phyloP scores from a whole-genome alignment of 37 sponge, comb jelly and placozoan genomes.

The Geodia barretti region DNA sequence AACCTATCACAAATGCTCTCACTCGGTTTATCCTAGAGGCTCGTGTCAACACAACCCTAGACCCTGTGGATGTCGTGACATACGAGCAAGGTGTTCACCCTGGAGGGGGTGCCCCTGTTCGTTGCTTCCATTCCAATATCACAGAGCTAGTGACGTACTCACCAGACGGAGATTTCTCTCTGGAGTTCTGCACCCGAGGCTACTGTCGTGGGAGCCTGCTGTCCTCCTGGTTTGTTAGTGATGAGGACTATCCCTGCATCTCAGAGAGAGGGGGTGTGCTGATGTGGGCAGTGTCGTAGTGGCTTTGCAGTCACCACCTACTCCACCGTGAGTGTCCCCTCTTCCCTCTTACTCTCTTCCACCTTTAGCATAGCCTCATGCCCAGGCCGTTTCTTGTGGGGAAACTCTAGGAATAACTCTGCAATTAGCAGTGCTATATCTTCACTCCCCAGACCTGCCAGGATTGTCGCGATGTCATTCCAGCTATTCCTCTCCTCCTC shows the following conservation, averaged over 20 bases:
- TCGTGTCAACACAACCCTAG: not conserved
- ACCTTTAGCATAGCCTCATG: not conserved
- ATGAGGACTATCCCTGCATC: conserved; percentile 60
- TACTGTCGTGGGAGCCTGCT: conserved; percentile 44
- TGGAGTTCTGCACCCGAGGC: conserved; percentile 59
- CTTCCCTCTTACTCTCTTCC: too few species aligned
- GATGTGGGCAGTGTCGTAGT: conserved; percentile 80
- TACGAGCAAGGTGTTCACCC: conserved; percentile 43
- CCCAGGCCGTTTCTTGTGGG: not conserved
- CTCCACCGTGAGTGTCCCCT: conserved; percentile 54
- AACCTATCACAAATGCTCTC: not conserved
- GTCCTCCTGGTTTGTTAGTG: conserved; percentile 39
- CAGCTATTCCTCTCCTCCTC: conserved; percentile 10
- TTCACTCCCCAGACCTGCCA: conserved; percentile 31
- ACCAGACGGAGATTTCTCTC: conserved; percentile 17
- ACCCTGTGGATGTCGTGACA: conserved; percentile 71
- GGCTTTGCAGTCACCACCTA: conserved; percentile 72
- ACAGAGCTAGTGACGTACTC: conserved; percentile 29
- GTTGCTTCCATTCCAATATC: conserved; percentile 39
- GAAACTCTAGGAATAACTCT: too few species aligned
- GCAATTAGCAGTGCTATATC: not conserved
- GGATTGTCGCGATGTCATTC: conserved; percentile 39
- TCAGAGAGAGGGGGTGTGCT: conserved; percentile 67
- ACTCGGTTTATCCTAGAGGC: not conserved
- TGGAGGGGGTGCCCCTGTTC: conserved; percentile 75